phyloP scores from a whole-genome alignment of 2,888 invertebrate genomes.

The Nomada goodeniana region DNA sequence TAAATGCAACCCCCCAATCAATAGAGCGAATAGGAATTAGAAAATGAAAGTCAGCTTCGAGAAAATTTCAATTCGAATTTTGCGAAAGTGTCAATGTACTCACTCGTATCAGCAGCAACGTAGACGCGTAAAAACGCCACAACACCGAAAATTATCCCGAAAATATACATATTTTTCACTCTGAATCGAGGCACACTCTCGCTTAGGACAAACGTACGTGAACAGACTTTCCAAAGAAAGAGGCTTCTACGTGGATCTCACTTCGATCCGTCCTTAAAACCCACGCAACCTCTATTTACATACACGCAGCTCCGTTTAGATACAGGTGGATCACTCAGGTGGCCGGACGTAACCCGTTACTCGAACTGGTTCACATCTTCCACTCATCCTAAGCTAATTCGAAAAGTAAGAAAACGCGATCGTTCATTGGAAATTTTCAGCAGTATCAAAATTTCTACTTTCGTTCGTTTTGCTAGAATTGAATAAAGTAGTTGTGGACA shows the following conservation, averaged over 20 bases:
- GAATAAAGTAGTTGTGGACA: neutral
- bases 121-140: constrained; percentile 2
- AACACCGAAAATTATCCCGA: constrained; percentile 4
- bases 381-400: constrained; percentile 26
- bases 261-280: constrained; percentile 49
- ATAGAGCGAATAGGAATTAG: too few species aligned
- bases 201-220: neutral
- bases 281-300: constrained; percentile 41
- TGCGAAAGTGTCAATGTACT: constrained; percentile 26
- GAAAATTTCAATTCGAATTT: too few species aligned
- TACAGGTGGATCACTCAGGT: constrained; percentile 33
- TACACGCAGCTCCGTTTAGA: constrained; percentile 15
- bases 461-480: too few species aligned
- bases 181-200: neutral
- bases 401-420: constrained; percentile 16
- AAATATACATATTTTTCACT: constrained; percentile 31
- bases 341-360: constrained; percentile 62
- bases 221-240: constrained; percentile 36
- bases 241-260: constrained; percentile 21
- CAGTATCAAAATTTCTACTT: neutral
- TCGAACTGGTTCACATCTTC: constrained; percentile 63
- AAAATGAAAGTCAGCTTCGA: too few species aligned
- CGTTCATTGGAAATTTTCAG: neutral
- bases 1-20: too few species aligned
- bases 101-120: constrained; percentile 33